Evolutionary conservation across 1,140 invertebrate species (phyloP).

Genomic region (Dinoponera quadriceps): DNA sequence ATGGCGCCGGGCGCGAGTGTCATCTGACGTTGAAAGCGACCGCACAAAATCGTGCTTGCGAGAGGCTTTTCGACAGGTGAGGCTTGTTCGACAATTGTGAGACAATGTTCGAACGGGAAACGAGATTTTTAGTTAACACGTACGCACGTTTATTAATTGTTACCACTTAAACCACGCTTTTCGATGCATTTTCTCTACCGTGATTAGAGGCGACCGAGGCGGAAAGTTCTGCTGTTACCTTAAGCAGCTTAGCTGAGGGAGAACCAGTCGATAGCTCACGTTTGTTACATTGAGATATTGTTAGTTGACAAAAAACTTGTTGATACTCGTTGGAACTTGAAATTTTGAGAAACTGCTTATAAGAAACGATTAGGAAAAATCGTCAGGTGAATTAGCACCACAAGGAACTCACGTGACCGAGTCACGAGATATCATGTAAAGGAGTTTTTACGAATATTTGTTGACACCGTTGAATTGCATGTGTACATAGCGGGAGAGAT

Average conservation of each 20-base stretch:
- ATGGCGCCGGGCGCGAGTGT: background rate
- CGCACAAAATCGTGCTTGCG: background rate
- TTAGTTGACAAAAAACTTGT: slow-evolving; percentile 6
- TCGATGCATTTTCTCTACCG: slow-evolving; percentile 29
- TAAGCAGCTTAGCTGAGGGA: background rate
- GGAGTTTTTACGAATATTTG: slow-evolving; percentile 17
- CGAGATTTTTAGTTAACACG: background rate
- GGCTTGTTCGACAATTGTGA: no score
- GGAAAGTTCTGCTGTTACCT: background rate
- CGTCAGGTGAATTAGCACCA: background rate
- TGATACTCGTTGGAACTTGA: slow-evolving; percentile 8
- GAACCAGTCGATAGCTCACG: background rate
- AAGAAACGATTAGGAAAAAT: background rate
- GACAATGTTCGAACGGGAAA: background rate
- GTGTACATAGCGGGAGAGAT: background rate
- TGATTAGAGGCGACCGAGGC: background rate
- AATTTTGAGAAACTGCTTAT: slow-evolving; percentile 36
- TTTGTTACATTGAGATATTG: background rate
- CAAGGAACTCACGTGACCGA: background rate
- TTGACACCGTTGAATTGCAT: background rate
- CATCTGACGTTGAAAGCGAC: background rate
- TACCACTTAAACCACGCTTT: background rate
- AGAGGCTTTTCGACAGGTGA: slow-evolving; percentile 1
- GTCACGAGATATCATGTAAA: no score
- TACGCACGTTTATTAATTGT: background rate